Evolutionary conservation across 2,113 vertebrate genomes (phyloP).

Genomic region (Pionites leucogaster): DNA sequence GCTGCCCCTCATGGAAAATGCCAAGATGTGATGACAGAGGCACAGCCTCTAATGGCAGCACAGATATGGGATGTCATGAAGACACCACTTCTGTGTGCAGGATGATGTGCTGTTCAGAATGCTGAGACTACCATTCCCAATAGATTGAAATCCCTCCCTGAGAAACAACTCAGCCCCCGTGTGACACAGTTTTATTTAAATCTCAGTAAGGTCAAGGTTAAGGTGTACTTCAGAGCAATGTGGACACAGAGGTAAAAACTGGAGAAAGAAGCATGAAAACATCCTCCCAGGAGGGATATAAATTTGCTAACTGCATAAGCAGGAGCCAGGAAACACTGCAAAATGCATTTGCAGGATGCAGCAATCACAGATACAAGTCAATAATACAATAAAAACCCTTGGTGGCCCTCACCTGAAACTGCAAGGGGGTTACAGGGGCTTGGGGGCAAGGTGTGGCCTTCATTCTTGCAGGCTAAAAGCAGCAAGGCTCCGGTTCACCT

Average conservation of each 20-base stretch:
- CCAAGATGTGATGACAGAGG: not conserved
- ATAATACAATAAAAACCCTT: not conserved
- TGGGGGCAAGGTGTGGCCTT: not conserved
- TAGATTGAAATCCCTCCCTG: not conserved
- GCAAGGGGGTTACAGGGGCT: not conserved
- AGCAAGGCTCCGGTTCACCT: not conserved
- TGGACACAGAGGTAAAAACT: not conserved
- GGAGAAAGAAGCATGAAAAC: not conserved
- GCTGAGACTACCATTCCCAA: not conserved
- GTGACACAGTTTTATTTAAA: no score
- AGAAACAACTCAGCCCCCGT: fast-evolving
- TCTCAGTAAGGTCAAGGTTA: not conserved
- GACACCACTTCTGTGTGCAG: not conserved
- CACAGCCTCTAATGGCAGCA: not conserved
- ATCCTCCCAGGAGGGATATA: not conserved
- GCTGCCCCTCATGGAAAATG: fast-evolving
- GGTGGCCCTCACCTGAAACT: constrained; percentile 25
- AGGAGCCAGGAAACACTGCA: not conserved
- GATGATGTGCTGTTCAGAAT: not conserved
- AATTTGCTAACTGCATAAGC: not conserved
- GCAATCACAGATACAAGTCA: not conserved
- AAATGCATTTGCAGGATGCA: fast-evolving
- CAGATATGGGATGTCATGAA: not conserved
- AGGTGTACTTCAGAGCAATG: no score
- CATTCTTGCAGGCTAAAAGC: not conserved